Percentiles rank a stretch among this genome's conserved stretches.
phyloP scores from a whole-genome alignment of 1,140 invertebrate species.

The Mylabris phalerata region DNA sequence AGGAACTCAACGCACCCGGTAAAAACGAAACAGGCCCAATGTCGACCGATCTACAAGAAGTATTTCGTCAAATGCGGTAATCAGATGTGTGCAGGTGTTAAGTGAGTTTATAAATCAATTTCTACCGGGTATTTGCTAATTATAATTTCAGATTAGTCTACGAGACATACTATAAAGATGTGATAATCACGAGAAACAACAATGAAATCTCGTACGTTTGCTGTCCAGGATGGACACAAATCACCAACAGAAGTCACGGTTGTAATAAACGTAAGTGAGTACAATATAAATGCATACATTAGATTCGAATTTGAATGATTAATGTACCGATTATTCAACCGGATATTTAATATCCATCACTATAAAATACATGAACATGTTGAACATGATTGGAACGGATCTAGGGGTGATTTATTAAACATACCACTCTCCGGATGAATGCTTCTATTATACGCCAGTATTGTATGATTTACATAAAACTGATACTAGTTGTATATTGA shows the following conservation, averaged over 20 bases:
- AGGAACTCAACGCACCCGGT: slow-evolving; percentile 45
- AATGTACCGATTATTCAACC: no score
- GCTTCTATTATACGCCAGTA: no score
- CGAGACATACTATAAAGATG: slow-evolving; percentile 46
- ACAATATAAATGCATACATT: no score
- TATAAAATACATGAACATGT: neutral
- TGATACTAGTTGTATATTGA: no score
- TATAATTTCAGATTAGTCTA: slow-evolving; percentile 45
- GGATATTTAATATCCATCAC: no score
- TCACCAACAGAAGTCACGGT: slow-evolving; percentile 47
- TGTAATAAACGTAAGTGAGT: slow-evolving; percentile 57
- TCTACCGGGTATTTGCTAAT: slow-evolving; percentile 10
- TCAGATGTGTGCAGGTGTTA: slow-evolving; percentile 46
- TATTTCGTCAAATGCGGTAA: slow-evolving; percentile 46
- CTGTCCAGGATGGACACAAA: slow-evolving; percentile 57
- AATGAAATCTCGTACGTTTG: slow-evolving; percentile 47
- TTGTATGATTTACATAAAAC: no score
- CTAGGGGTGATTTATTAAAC: neutral
- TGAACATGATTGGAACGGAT: neutral
- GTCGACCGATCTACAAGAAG: slow-evolving; percentile 47
- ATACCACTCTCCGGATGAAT: no score
- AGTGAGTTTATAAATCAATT: slow-evolving; percentile 28
- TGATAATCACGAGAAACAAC: slow-evolving; percentile 44
- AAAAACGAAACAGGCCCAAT: slow-evolving; percentile 46
- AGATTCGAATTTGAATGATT: no score